Evolutionary conservation across 2,888 invertebrate species (phyloP).

Genomic region (Torymus tubicola): DNA sequence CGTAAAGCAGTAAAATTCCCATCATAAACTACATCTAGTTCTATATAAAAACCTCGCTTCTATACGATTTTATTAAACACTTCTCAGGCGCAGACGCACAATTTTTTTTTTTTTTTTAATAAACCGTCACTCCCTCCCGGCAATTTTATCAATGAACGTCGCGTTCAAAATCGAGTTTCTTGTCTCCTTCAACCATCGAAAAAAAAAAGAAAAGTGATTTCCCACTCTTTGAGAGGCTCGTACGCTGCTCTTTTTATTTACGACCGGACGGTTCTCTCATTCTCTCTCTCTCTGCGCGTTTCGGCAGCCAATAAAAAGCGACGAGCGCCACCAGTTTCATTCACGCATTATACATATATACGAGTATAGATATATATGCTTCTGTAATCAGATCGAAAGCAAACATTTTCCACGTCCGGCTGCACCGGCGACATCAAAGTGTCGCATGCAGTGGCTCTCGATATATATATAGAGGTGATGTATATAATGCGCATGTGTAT

Average conservation of each 20-base stretch:
- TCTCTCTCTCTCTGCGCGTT: no score
- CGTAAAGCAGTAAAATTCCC: no score
- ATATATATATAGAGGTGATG: not conserved
- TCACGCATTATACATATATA: constrained; percentile 14
- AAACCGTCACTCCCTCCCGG: constrained; percentile 17
- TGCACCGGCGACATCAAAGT: constrained; percentile 50
- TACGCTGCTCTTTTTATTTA: constrained; percentile 19
- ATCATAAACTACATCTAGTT: not conserved
- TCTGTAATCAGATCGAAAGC: constrained; percentile 46
- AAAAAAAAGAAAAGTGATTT: constrained; percentile 9
- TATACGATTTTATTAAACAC: constrained; percentile 17
- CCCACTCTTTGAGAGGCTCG: not conserved
- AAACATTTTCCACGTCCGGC: constrained; percentile 51
- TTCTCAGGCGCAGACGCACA: no score
- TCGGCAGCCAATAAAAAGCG: not conserved
- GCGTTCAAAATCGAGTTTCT: constrained; percentile 30
- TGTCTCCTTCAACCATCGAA: constrained; percentile 30
- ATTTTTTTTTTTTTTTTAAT: not conserved
- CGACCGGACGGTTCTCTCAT: not conserved
- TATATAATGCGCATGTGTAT: no score
- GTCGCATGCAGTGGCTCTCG: not conserved
- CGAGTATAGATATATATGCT: not conserved
- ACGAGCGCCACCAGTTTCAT: constrained; percentile 37
- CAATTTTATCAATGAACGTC: constrained; percentile 25
- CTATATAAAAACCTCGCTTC: not conserved